Percentiles rank a stretch among this genome's conserved stretches.
phyloP scores from a whole-genome alignment of 2,113 vertebrate genomes.

The Microtus montanus region DNA sequence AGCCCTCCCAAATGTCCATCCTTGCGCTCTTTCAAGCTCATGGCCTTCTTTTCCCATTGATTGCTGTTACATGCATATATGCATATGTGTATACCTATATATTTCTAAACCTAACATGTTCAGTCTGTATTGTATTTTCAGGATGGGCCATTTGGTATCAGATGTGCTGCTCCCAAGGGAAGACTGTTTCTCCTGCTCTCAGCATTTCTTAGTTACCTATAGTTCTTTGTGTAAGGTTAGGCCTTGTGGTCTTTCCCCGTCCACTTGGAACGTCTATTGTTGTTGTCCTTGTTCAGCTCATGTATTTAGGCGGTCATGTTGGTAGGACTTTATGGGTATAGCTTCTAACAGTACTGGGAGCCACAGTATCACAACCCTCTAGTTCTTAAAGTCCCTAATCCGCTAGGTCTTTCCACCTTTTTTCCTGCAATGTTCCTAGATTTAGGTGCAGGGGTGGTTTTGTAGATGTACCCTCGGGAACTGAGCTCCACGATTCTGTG shows the following conservation, averaged over 20 bases:
- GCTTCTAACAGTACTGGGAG: background rate
- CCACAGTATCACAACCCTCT: background rate
- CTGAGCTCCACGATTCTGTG: background rate
- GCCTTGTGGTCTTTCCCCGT: background rate
- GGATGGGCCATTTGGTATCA: background rate
- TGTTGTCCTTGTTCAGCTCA: background rate
- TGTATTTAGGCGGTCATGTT: background rate
- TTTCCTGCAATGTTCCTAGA: no score
- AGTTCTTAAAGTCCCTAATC: background rate
- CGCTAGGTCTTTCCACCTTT: no score
- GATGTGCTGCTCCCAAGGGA: background rate
- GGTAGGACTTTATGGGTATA: background rate
- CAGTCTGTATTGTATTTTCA: background rate
- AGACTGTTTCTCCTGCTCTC: background rate
- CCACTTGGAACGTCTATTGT: background rate
- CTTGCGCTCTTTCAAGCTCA: background rate
- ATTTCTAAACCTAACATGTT: background rate
- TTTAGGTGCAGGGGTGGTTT: background rate
- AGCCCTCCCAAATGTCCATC: background rate
- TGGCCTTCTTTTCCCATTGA: background rate
- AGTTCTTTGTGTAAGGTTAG: background rate
- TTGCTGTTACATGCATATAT: background rate
- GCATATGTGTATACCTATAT: background rate
- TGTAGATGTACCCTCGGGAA: background rate
- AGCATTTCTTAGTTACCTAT: background rate